Evolutionary conservation across 2,888 invertebrate species (phyloP), one percentile per base, ranked within the genome.

Genomic region (Malacosoma neustria): DNA sequence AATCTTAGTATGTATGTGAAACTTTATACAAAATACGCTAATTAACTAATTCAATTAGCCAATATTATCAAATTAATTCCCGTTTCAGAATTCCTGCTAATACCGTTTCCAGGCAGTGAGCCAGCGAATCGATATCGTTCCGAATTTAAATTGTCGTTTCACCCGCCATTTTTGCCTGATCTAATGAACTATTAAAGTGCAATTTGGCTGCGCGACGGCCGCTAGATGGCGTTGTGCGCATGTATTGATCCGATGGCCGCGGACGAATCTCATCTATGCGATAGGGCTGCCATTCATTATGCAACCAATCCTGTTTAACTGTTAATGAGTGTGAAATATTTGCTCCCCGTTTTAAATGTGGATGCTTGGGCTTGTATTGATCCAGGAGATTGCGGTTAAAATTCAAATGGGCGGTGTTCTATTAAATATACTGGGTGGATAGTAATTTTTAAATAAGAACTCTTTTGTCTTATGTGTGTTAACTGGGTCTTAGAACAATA

Each of bases 121-220:
- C 22, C 60, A 61, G 55, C 66, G 59, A 80, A 84, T 84, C 84
- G 71, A 85, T 85, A 81, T 48, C 67, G 74, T 74, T 68, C 80
- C 71, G 72, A 81, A 81, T 84, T 85, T 81, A 84, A 85, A 82
- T 77, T 71, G 72, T 66, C 56, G 62, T 68, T 74, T 74, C 77
- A 7, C 75, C 80, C 77, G 74, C 81, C 82, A 82, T 84, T 82
- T 82, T 80, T 81, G 77, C 63, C 61, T 71, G 79, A 81, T 81
- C 84, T 85, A 84, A 85, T 85, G 84, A 84, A 85, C 84, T 85
- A 85, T 85, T 85, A 85, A 84, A 85, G 61, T 85, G 84, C 76
- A 82, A 85, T 84, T 85, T 82, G 72, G 76, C 73, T 85, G 84
- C 84, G 84, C 84, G 82, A 71, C 73, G 70, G 70, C 53, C 51